Evolutionary conservation across 2,797 vertebrate species (phyloP), one percentile per base, ranked within the genome.

Genomic region (Sebastes glaucus): DNA sequence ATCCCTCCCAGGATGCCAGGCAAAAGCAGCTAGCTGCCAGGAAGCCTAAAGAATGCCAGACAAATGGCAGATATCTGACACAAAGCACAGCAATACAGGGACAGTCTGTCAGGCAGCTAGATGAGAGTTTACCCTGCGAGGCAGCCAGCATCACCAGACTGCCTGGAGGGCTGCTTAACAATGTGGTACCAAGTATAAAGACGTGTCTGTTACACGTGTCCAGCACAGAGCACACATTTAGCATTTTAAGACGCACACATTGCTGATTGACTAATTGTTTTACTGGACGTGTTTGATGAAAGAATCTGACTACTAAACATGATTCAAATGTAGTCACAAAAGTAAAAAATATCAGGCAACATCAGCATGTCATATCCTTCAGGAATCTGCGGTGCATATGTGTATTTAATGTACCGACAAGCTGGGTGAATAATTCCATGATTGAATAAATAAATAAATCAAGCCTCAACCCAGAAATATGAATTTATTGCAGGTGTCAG

Each of bases 1-100:
- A 60, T 81, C 53, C 71, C 74, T 85, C 73, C 80, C 59, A 80
- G 81, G 74, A 88, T 84, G 85, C 88, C 77, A 82, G 78, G 42
- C 62, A 32, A 86, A 74, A 73, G 66, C 70, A 78, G 85, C 78
- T 62, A 61, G 80, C 81, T 89, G 82, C 88, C 92, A 88, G 85
- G 74, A 80, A 69, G 83, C 82, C 75, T 75, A 56, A 85, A 86
- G 77, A 86, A 85, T 55, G 75, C 73, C 87, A 89, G 83, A 90
- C 86, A 87, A 92, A 92, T 69, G 70, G 87, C 85, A 87, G 75
- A 87, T 84, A 82, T 78, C 74, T 81, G 85, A 87, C 89, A 85
- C 81, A 87, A 87, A 90, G 85, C 86, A 57, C 66, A 87, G 81
- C 35, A 74, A 86, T 68, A 67, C 87, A 87, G 84, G 81, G 81